A percentile compares a stretch with the other conserved stretches of the same genome.
Evolutionary conservation across 2,888 invertebrate species (phyloP).

Genomic region (Zygothrica quintamaculata): DNA sequence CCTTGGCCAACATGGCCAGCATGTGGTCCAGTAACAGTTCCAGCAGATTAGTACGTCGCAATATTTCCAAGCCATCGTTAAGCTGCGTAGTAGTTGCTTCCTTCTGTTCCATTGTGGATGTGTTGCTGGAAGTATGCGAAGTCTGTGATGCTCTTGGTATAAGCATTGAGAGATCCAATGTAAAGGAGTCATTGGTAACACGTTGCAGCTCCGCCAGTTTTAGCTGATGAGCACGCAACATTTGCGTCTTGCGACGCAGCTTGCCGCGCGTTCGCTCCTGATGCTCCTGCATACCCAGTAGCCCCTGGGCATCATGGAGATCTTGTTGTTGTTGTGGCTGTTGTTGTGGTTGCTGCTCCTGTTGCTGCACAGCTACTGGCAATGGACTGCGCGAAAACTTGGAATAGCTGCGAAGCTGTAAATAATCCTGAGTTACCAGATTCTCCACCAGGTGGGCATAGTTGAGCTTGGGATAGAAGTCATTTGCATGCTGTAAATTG

Average conservation of each 20-base stretch:
- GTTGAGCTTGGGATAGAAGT: constrained; percentile 88
- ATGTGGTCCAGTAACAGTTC: constrained; percentile 90
- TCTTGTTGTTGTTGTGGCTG: constrained; percentile 3
- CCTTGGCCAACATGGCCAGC: constrained; percentile 88
- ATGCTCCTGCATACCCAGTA: constrained; percentile 86
- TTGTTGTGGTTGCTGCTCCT: constrained; percentile 2
- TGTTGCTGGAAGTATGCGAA: constrained; percentile 19
- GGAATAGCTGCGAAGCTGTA: constrained; percentile 80
- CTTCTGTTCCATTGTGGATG: background rate
- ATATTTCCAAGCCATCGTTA: constrained; percentile 85
- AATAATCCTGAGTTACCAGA: constrained; percentile 86
- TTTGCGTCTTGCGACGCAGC: constrained; percentile 85
- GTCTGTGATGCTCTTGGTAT: constrained; percentile 23
- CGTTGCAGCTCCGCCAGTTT: constrained; percentile 66
- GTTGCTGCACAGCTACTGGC: constrained; percentile 54
- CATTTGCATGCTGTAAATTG: constrained; percentile 87
- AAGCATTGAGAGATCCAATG: constrained; percentile 86
- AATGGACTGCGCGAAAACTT: constrained; percentile 65
- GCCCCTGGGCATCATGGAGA: constrained; percentile 74
- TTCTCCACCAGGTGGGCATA: constrained; percentile 86
- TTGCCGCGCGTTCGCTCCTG: constrained; percentile 85
- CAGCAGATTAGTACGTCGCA: constrained; percentile 87
- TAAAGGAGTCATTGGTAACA: constrained; percentile 83
- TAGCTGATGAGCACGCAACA: constrained; percentile 69
- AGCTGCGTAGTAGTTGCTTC: constrained; percentile 37